Evolutionary conservation across 1,140 invertebrate species (phyloP).

Genomic region (Drosophila baimaii): DNA sequence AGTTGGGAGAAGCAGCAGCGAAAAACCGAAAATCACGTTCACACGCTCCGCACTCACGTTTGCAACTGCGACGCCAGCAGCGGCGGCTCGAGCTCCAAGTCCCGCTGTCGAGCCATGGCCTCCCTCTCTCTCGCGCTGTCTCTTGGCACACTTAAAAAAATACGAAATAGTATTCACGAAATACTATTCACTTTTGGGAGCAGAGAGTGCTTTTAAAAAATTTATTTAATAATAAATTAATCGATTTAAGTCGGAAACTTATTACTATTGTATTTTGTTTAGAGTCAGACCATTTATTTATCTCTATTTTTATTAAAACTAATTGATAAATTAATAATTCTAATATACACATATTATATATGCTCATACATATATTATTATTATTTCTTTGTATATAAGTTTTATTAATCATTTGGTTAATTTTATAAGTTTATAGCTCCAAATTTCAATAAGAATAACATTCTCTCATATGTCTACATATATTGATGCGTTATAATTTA

Average conservation of each 20-base stretch:
- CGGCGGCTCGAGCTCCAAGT: constrained; percentile 35
- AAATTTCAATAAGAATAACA: background rate
- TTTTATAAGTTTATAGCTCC: background rate
- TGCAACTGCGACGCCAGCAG: constrained; percentile 72
- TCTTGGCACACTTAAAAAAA: background rate
- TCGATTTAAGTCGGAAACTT: no score
- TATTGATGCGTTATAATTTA: no score
- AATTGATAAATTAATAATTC: no score
- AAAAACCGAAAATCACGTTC: constrained; percentile 74
- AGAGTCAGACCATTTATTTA: no score
- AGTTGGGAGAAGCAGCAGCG: constrained; percentile 12
- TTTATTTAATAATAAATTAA: no score
- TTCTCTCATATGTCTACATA: no score
- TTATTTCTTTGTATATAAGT: no score
- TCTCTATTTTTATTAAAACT: no score
- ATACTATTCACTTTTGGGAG: no score
- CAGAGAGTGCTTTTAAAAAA: no score
- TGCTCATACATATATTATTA: background rate
- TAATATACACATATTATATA: no score
- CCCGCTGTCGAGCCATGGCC: constrained; percentile 23
- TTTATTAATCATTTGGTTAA: background rate
- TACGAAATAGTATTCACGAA: background rate
- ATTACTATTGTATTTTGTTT: no score
- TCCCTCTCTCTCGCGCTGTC: constrained; percentile 16
- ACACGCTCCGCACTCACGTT: constrained; percentile 83